Evolutionary conservation across 1,140 invertebrate species (phyloP).

Genomic region (Drosophila hydei): DNA sequence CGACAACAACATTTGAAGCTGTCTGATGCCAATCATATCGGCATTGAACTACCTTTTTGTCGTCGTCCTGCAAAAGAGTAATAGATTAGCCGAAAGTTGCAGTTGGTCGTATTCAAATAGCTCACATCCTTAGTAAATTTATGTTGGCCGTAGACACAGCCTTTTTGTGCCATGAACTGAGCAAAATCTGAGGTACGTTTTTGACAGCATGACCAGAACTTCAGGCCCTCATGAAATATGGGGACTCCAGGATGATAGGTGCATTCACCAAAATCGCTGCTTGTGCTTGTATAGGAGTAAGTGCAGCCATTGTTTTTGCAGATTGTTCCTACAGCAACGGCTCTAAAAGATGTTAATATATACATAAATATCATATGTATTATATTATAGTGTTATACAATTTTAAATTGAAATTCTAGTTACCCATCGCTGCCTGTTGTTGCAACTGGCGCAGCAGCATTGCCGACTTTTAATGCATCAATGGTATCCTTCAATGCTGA

Average conservation of each 20-base stretch:
- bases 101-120: constrained; percentile 20
- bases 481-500: constrained; percentile 86
- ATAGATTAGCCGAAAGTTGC: neutral
- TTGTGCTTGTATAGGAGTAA: constrained; percentile 88
- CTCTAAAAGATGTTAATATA: constrained; percentile 25
- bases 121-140: constrained; percentile 92
- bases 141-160: constrained; percentile 93
- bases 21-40: constrained; percentile 98
- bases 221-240: constrained; percentile 99
- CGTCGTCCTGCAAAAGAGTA: constrained; percentile 51
- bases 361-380: neutral
- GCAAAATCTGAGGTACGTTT: constrained; percentile 97
- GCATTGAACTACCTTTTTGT: constrained; percentile 87
- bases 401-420: neutral
- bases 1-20: constrained; percentile 90
- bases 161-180: constrained; percentile 94
- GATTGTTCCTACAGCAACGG: constrained; percentile 89
- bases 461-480: constrained; percentile 58
- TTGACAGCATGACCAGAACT: constrained; percentile 98
- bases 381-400: neutral
- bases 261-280: constrained; percentile 89
- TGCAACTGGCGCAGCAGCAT: neutral
- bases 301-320: constrained; percentile 96
- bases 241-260: constrained; percentile 94
- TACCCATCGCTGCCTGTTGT: constrained; percentile 15